Evolutionary conservation across 2,797 vertebrate species (phyloP).

Genomic region (Paratrypauchen microcephalus): DNA sequence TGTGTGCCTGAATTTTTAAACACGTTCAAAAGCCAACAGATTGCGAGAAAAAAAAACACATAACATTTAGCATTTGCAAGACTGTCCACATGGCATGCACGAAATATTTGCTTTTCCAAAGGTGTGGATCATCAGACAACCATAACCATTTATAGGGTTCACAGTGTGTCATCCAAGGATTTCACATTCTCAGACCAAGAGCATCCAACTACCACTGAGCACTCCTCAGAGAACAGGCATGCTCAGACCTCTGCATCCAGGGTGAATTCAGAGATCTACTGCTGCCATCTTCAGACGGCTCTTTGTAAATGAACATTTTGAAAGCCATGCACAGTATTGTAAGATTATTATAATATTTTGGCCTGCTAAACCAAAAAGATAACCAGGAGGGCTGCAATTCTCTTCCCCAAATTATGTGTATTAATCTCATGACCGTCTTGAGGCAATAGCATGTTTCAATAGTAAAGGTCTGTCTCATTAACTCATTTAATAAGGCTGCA

Average conservation of each 20-base stretch:
- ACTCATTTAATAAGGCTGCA: no score
- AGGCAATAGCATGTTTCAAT: no score
- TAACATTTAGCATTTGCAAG: neutral
- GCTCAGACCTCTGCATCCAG: constrained; percentile 15
- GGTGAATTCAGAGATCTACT: constrained; percentile 55
- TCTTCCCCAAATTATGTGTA: no score
- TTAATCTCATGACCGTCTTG: no score
- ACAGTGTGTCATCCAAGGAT: constrained; percentile 39
- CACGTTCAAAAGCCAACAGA: constrained; percentile 33
- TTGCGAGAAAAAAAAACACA: constrained; percentile 10
- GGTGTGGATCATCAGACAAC: constrained; percentile 32
- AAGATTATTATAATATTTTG: no score
- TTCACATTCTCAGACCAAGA: constrained; percentile 30
- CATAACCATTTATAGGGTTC: constrained; percentile 41
- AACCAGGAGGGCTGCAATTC: no score
- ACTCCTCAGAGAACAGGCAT: neutral
- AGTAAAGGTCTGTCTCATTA: no score
- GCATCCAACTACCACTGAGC: constrained; percentile 10
- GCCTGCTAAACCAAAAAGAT: no score
- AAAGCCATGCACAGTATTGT: neutral
- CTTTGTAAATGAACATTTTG: constrained; percentile 5
- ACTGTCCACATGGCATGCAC: constrained; percentile 5
- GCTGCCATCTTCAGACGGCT: constrained; percentile 76
- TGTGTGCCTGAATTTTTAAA: constrained; percentile 60
- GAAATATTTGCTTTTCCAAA: constrained; percentile 22